These are phyloP conservation scores for Pipistrellus pipistrellus DNA, from an alignment of 2,797 vertebrate species.

Conservation along the genomic window DNA sequence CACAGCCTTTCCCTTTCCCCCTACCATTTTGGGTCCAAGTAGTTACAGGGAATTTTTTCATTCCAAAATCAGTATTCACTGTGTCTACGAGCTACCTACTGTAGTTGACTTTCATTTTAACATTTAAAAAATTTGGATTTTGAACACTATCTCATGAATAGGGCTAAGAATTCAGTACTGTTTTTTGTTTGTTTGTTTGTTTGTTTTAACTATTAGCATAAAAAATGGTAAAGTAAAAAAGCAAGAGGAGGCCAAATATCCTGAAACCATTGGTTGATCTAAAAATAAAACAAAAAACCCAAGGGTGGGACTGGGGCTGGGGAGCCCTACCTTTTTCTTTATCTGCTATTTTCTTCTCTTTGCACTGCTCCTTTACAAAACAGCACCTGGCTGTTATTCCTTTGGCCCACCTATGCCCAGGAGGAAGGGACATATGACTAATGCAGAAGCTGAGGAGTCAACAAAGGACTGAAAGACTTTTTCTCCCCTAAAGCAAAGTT, in stretches of 20 bases:
- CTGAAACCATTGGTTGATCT: not conserved
- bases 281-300: slow-evolving; percentile 66
- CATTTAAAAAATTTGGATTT: not conserved
- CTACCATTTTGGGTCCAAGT: not conserved
- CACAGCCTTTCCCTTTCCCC: not conserved
- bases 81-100: not conserved
- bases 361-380: slow-evolving; percentile 52
- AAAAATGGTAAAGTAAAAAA: slow-evolving; percentile 57
- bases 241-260: slow-evolving; percentile 43
- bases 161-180: slow-evolving; percentile 1
- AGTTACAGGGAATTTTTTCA: slow-evolving; percentile 2
- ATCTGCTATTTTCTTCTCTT: slow-evolving; percentile 62
- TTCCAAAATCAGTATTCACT: slow-evolving; percentile 41
- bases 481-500: slow-evolving; percentile 49
- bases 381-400: slow-evolving; percentile 53
- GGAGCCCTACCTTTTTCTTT: slow-evolving; percentile 1
- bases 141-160: slow-evolving; percentile 40
- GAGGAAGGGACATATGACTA: slow-evolving; percentile 65
- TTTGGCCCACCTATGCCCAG: slow-evolving; percentile 34
- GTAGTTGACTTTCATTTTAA: not conserved
- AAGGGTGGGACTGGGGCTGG: not conserved
- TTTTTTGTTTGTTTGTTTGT: not conserved
- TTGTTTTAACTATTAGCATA: not conserved
- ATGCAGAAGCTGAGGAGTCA: slow-evolving; percentile 60
- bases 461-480: slow-evolving; percentile 62